phyloP scores from a whole-genome alignment of 2,888 invertebrate species.

The Agrotis ipsilon region DNA sequence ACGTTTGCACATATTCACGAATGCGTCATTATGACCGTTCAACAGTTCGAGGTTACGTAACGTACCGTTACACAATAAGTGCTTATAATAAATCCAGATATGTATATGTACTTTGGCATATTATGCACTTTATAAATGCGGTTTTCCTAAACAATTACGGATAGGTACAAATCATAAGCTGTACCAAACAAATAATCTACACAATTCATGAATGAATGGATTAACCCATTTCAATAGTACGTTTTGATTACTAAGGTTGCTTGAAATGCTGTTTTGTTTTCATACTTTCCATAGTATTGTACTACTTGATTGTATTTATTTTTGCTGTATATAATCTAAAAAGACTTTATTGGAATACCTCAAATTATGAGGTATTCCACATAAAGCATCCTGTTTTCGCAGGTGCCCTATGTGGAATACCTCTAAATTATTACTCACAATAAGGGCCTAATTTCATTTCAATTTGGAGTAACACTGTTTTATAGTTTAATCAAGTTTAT shows the following conservation, averaged over 20 bases:
- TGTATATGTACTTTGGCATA: not conserved
- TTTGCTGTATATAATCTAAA: not conserved
- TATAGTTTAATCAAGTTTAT: not conserved
- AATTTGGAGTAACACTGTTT: not conserved
- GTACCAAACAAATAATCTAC: constrained; percentile 15
- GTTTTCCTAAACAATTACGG: constrained; percentile 11
- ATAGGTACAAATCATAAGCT: not conserved
- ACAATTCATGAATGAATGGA: not conserved
- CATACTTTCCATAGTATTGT: not conserved
- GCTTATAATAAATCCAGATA: not conserved
- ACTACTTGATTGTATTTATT: not conserved
- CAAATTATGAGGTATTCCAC: too few species aligned
- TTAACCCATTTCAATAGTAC: not conserved
- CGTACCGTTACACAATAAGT: constrained; percentile 21
- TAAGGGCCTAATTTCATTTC: not conserved
- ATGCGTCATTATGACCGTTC: constrained; percentile 44
- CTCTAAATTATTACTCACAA: not conserved
- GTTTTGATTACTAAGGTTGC: not conserved
- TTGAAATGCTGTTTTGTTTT: not conserved
- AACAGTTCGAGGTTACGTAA: constrained; percentile 39
- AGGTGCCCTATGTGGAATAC: too few species aligned
- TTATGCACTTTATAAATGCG: constrained; percentile 24
- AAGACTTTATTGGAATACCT: too few species aligned
- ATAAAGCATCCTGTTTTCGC: too few species aligned
- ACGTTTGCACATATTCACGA: constrained; percentile 24